Conservation (phyloP, 1,140 invertebrate genomes). For the Pogonus chalceus region DNA sequence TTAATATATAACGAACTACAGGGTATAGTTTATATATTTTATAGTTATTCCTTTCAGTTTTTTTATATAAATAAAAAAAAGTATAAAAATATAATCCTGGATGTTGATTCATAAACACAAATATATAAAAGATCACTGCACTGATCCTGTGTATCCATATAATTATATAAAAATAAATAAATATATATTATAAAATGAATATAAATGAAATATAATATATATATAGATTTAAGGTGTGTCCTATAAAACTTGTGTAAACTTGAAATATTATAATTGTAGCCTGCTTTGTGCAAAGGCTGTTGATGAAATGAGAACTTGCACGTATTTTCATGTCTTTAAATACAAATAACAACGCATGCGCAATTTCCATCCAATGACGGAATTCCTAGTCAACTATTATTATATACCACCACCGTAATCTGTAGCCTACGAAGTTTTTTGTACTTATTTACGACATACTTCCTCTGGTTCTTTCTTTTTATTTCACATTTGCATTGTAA, state of each 20-base stretch:
- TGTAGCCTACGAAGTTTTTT: background rate
- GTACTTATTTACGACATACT: background rate
- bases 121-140: constrained; percentile 1
- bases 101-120: background rate
- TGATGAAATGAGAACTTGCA: background rate
- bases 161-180: background rate
- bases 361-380: background rate
- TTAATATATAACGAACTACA: no score
- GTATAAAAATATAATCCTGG: no score
- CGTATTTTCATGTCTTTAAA: background rate
- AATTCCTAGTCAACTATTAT: constrained; percentile 3
- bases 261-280: background rate
- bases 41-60: no score
- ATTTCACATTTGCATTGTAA: constrained; percentile 1
- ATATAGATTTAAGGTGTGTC: constrained; percentile 1
- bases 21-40: background rate
- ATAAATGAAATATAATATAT: background rate
- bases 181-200: no score
- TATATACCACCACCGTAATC: background rate
- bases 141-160: background rate
- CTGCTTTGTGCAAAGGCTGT: background rate
- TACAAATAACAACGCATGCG: background rate
- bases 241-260: no score
- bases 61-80: no score
- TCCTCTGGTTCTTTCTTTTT: background rate